phyloP scores from a whole-genome alignment of 2,113 vertebrate species.

The Oreocharis arfaki region DNA sequence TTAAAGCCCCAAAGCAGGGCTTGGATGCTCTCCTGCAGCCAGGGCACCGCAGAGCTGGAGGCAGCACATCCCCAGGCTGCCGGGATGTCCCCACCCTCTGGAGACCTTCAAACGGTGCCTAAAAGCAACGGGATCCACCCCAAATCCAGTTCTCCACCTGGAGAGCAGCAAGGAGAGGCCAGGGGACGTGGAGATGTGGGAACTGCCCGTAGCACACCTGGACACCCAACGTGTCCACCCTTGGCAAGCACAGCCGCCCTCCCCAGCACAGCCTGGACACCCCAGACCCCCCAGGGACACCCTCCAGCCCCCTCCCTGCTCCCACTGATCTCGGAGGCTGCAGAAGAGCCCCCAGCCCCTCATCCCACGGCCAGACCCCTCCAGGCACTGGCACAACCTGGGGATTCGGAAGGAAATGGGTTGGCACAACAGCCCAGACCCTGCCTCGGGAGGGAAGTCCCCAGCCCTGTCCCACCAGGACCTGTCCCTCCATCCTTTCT shows the following conservation, averaged over 20 bases:
- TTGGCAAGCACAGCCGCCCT: not conserved
- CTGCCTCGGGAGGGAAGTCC: not conserved
- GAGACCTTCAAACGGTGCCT: not conserved
- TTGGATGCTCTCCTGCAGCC: not conserved
- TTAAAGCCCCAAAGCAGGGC: fast-evolving
- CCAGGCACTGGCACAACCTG: not conserved
- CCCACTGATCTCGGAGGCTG: not conserved
- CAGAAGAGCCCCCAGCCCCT: not conserved
- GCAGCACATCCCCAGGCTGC: not conserved
- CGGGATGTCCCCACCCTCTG: fast-evolving
- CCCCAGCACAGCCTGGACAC: not conserved
- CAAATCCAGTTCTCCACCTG: not conserved
- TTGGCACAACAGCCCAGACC: constrained; percentile 19
- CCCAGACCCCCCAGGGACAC: not conserved
- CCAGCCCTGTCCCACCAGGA: not conserved
- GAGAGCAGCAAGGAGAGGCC: not conserved
- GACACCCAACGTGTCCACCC: not conserved
- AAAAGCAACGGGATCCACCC: not conserved
- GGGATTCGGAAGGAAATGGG: not conserved
- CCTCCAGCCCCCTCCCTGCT: not conserved
- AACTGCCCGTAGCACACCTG: not conserved
- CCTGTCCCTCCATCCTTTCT: not conserved
- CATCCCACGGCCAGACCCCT: fast-evolving
- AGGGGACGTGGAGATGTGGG: fast-evolving
- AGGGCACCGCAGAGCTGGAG: not conserved